A percentile compares a stretch with the other conserved stretches of the same genome.
Conservation (phyloP, 37 sponge, comb jelly and placozoan genomes). For the Petrosia ficiformis region DNA sequence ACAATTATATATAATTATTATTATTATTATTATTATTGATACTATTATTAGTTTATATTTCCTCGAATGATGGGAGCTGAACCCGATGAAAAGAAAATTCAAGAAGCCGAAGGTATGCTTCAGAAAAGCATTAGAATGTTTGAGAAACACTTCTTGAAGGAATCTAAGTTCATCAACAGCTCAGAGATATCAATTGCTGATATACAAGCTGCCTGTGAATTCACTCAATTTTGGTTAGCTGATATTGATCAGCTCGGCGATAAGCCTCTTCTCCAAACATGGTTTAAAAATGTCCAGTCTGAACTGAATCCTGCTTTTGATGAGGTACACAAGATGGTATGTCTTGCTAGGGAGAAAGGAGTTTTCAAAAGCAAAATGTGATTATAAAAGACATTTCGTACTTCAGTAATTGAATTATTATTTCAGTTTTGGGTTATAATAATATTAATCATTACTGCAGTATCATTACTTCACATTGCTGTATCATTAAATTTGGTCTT, state of each 20-base stretch:
- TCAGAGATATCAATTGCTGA: slow-evolving; percentile 78
- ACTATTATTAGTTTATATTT: slow-evolving; percentile 18
- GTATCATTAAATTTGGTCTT: too few relatives aligned
- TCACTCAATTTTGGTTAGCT: slow-evolving; percentile 64
- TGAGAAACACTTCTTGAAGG: slow-evolving; percentile 56
- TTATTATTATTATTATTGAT: not conserved
- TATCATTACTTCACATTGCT: too few relatives aligned
- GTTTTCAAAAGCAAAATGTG: slow-evolving; percentile 28
- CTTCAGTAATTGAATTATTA: too few relatives aligned
- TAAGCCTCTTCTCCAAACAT: slow-evolving; percentile 42
- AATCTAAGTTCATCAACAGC: slow-evolving; percentile 66
- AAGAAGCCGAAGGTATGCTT: slow-evolving; percentile 12
- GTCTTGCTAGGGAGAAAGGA: slow-evolving; percentile 43
- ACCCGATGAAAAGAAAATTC: slow-evolving; percentile 7
- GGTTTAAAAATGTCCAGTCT: slow-evolving; percentile 53
- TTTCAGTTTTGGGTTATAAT: too few relatives aligned
- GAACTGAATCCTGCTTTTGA: slow-evolving; percentile 74
- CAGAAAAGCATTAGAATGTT: slow-evolving; percentile 36
- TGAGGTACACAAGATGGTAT: slow-evolving; percentile 60
- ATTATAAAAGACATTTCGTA: too few relatives aligned
- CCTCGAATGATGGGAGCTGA: slow-evolving; percentile 34
- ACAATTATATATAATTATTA: not conserved
- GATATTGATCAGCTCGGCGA: slow-evolving; percentile 24
- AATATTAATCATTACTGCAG: too few relatives aligned
- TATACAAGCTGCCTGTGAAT: slow-evolving; percentile 77